phyloP scores from a whole-genome alignment of 2,797 vertebrate genomes.

The Crenuchus spilurus region DNA sequence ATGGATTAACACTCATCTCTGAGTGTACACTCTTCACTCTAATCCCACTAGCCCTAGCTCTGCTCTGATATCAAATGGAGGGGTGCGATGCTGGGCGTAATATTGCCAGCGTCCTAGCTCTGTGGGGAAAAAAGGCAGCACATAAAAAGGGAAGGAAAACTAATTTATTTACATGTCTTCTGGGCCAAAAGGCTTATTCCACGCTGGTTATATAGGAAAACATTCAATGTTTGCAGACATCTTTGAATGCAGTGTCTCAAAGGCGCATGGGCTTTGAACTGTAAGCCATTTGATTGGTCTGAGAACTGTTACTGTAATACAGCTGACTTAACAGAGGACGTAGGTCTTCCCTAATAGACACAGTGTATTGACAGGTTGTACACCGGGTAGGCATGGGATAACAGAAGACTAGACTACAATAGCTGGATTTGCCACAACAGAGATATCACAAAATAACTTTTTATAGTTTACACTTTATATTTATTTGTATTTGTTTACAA shows the following conservation, averaged over 20 bases:
- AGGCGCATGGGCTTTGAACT: background rate
- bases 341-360: background rate
- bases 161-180: background rate
- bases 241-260: background rate
- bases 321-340: background rate
- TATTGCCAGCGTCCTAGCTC: background rate
- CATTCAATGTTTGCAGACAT: background rate
- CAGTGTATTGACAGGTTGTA: background rate
- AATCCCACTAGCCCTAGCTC: conserved; percentile 13
- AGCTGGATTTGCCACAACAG: no score
- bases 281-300: background rate
- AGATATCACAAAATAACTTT: no score
- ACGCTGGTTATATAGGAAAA: background rate
- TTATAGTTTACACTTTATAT: no score
- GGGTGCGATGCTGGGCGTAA: background rate
- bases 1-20: conserved; percentile 33
- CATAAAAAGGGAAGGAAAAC: background rate
- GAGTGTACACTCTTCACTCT: conserved; percentile 12
- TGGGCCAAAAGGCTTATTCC: background rate
- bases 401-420: no score
- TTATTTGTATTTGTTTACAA: no score
- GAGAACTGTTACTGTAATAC: background rate
- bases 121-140: background rate
- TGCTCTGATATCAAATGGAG: background rate
- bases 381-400: no score